These are phyloP conservation scores for Jaculus jaculus DNA, from an alignment of 2,113 vertebrate species.

Conservation along the genomic window DNA sequence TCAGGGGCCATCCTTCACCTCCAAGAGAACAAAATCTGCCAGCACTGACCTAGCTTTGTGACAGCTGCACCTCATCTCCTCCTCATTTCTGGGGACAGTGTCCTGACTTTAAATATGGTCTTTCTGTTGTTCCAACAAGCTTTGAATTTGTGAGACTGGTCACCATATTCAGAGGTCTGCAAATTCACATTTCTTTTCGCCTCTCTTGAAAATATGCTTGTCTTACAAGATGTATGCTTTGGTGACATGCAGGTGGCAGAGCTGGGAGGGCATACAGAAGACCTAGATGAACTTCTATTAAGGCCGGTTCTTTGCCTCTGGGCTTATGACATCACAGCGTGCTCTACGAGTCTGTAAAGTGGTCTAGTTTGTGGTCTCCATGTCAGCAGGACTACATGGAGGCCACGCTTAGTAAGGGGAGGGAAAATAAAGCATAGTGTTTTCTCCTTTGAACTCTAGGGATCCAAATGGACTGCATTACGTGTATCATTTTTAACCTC, in stretches of 20 bases:
- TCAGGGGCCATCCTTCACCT: neutral
- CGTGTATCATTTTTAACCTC: neutral
- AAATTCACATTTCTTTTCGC: neutral
- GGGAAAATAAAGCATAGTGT: neutral
- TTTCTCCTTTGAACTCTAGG: neutral
- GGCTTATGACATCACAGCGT: neutral
- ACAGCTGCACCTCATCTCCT: neutral
- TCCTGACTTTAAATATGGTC: neutral
- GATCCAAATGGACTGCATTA: neutral
- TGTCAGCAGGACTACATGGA: neutral
- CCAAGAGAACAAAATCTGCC: neutral
- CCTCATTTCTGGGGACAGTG: neutral
- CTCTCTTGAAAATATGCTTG: neutral
- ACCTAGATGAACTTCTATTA: neutral
- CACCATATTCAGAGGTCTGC: neutral
- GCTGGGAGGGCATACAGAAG: neutral
- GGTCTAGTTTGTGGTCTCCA: neutral
- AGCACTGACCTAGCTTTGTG: neutral
- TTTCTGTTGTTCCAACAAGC: neutral
- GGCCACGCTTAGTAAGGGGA: neutral
- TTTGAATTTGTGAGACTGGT: neutral
- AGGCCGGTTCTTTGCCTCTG: neutral
- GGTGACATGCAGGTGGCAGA: neutral
- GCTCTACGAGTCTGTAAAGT: neutral
- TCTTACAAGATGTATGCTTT: neutral